Conservation (phyloP, 1,140 invertebrate genomes). For the Drosophila sulfurigaster region DNA sequence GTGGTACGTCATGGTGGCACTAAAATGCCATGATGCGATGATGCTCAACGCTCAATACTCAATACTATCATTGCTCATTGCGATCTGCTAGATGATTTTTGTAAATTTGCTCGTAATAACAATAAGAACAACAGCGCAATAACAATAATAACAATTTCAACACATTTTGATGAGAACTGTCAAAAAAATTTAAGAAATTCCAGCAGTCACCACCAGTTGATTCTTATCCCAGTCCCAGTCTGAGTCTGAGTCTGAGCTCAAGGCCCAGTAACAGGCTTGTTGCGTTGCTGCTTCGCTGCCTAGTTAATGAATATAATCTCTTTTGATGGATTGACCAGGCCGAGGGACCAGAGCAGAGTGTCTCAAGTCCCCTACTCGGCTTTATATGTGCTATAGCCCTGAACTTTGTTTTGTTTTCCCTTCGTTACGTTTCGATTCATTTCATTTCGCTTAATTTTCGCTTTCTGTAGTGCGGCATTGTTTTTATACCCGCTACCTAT, state of each 20-base stretch:
- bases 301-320: constrained; percentile 82
- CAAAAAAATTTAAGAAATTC: constrained; percentile 79
- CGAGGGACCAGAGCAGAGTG: constrained; percentile 18
- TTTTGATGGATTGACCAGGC: constrained; percentile 79
- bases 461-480: constrained; percentile 61
- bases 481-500: constrained; percentile 16
- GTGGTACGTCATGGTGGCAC: constrained; percentile 56
- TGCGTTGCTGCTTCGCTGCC: constrained; percentile 43
- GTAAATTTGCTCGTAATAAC: constrained; percentile 59
- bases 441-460: constrained; percentile 45
- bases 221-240: constrained; percentile 9
- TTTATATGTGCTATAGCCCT: constrained; percentile 15
- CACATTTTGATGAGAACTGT: constrained; percentile 81
- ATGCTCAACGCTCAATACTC: background rate
- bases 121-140: constrained; percentile 49
- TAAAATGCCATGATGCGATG: constrained; percentile 17
- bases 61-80: background rate
- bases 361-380: constrained; percentile 14
- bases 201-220: constrained; percentile 40
- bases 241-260: constrained; percentile 1
- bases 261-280: constrained; percentile 21
- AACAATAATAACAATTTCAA: constrained; percentile 77
- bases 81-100: constrained; percentile 72
- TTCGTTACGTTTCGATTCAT: constrained; percentile 35
- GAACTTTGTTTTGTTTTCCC: constrained; percentile 55